These are phyloP conservation scores for Ecdyonurus torrentis DNA, from an alignment of 2,888 invertebrate species.

Conservation along the genomic window DNA sequence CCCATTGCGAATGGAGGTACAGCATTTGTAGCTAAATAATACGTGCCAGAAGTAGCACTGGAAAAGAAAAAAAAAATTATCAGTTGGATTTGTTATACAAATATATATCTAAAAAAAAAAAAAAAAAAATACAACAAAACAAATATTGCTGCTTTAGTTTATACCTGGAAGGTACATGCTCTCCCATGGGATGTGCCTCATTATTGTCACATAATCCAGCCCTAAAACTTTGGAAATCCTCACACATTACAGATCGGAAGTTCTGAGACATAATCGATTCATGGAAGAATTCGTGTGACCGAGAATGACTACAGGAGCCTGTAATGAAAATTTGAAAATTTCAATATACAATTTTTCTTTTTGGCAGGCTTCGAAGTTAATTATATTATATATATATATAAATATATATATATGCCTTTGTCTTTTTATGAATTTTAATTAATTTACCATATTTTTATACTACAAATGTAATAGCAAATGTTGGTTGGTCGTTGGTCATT, in stretches of 20 bases:
- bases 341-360: too few relatives aligned
- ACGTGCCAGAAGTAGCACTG: constrained; percentile 32
- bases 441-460: background rate
- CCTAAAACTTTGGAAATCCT: constrained; percentile 31
- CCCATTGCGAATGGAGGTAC: constrained; percentile 36
- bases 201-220: constrained; percentile 25
- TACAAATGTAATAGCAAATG: background rate
- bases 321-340: too few relatives aligned
- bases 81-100: background rate
- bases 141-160: background rate
- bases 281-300: constrained; percentile 41
- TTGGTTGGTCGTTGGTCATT: too few relatives aligned
- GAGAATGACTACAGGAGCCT: constrained; percentile 54
- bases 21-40: constrained; percentile 41
- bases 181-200: constrained; percentile 33
- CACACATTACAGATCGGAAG: constrained; percentile 37
- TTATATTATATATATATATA: too few relatives aligned
- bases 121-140: background rate
- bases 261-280: constrained; percentile 43
- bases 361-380: too few relatives aligned
- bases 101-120: background rate
- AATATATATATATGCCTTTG: too few relatives aligned
- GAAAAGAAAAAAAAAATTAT: too few relatives aligned
- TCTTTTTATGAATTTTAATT: too few relatives aligned
- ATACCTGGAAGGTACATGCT: constrained; percentile 20